Conservation (phyloP, 2,888 invertebrate genomes). For the Athalia circularis region DNA sequence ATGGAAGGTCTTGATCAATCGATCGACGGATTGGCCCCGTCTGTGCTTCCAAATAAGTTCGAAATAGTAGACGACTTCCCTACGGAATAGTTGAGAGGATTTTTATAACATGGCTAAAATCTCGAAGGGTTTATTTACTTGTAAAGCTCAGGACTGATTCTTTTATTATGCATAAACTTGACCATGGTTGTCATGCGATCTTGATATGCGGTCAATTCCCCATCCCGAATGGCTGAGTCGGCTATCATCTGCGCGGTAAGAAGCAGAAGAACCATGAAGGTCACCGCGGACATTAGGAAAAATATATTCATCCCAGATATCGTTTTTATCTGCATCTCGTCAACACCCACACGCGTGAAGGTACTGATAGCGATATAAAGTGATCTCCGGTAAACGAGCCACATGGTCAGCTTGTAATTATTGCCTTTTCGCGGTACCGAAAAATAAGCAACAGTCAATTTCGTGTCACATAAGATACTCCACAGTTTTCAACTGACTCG, state of each 20-base stretch:
- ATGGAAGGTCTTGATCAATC: slow-evolving; percentile 49
- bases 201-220: slow-evolving; percentile 54
- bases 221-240: slow-evolving; percentile 44
- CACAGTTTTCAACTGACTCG: background rate
- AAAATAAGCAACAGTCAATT: background rate
- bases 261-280: slow-evolving; percentile 16
- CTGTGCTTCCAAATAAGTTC: slow-evolving; percentile 57
- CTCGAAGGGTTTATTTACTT: background rate
- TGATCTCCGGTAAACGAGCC: slow-evolving; percentile 15
- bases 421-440: background rate
- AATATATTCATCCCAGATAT: slow-evolving; percentile 13
- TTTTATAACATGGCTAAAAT: background rate
- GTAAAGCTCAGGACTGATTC: slow-evolving; percentile 51
- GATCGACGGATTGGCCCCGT: slow-evolving; percentile 49
- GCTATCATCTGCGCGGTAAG: slow-evolving; percentile 14
- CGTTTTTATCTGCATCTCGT: slow-evolving; percentile 16
- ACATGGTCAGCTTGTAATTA: background rate
- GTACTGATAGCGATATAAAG: slow-evolving; percentile 22
- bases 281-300: slow-evolving; percentile 17
- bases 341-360: background rate
- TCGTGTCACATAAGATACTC: background rate
- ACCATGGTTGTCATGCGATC: slow-evolving; percentile 56
- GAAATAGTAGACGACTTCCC: slow-evolving; percentile 52
- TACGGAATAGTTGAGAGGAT: background rate
- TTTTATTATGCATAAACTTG: slow-evolving; percentile 53